Base-by-base conservation (phyloP, 2,888 invertebrate species). In the Sinopyrophorus schimmeli region DNA sequence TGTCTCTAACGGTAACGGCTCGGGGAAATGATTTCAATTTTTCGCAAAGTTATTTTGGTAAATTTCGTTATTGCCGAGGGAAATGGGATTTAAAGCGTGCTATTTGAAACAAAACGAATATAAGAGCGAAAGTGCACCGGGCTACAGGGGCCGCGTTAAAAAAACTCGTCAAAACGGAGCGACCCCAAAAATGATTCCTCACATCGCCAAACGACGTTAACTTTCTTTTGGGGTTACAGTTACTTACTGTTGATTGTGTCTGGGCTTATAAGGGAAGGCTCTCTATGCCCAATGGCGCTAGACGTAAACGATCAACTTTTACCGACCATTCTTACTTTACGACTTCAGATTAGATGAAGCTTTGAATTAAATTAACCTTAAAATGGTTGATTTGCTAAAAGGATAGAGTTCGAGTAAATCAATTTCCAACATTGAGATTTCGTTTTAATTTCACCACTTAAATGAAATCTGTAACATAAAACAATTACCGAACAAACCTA, bases 271-370 rank as follows among this genome's bases (percentile, higher is more conserved):
- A 42, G 31, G 31, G 24, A n/a, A n/a, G n/a, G n/a, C n/a, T n/a
- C 16, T 27, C 35, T 17, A 48, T 38, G 48, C 30, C 41, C 48
- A 42, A 48, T 48, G 35, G 48, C 41, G 41, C 37, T 30, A 20
- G 41, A 42, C 30, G 35, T 32, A 42, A 48, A 48, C 38, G 43
- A 43, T 43, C 43, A 43, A 49, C 43, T 49, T 49, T 49, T 39
- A 43, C 31, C 23, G 43, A 18, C 38, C 39, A 38, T 39, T 49
- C 38, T 15, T 43, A 32, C 39, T 43, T 49, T 49, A 49, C 43
- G 49, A 44, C 18, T 16, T 27, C 38, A 42, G 49, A 49, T 49
- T 43, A 43, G 43, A 49, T 39, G 38, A 49, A 43, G 17, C 39
- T 42, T 34, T 18, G 34, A 49, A 39, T 43, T 42, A 31, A 26